Conservation (phyloP, 2,113 vertebrate species). For the Gambusia affinis region DNA sequence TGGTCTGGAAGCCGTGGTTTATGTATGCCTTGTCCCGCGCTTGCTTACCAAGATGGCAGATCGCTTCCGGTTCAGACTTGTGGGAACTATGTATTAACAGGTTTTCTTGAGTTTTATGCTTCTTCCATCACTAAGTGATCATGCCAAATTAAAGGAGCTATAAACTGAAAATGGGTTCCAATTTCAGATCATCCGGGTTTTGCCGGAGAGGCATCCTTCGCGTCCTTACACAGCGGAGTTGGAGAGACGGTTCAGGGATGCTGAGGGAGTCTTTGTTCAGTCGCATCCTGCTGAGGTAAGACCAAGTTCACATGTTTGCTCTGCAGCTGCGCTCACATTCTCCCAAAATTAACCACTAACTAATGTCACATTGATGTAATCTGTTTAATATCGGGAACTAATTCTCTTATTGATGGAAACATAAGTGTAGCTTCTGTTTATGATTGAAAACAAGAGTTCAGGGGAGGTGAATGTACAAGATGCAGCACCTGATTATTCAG, state of each 20-base stretch:
- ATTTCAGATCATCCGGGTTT: conserved; percentile 77
- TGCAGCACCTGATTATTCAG: not conserved
- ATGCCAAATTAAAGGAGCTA: not conserved
- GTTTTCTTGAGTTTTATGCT: too few relatives aligned
- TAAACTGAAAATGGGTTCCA: not conserved
- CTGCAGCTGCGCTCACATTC: not conserved
- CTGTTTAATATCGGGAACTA: conserved; percentile 16
- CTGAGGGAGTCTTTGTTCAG: conserved; percentile 68
- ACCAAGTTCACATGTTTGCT: not conserved
- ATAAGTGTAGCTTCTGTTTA: not conserved
- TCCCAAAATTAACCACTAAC: not conserved
- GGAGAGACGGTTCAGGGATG: conserved; percentile 73
- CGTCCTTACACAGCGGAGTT: conserved; percentile 78
- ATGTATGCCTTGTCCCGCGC: too few relatives aligned
- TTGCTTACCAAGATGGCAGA: too few relatives aligned
- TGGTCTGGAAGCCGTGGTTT: too few relatives aligned
- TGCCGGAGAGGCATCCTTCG: conserved; percentile 85
- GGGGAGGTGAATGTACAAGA: too few relatives aligned
- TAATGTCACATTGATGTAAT: conserved; percentile 40
- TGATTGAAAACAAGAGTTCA: not conserved
- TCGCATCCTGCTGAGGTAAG: conserved; percentile 69
- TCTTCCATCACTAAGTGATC: not conserved
- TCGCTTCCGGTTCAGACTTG: too few relatives aligned
- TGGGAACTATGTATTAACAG: too few relatives aligned
- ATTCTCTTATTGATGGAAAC: not conserved